A percentile compares a stretch with the other conserved stretches of the same genome.
Evolutionary conservation across 2,113 vertebrate genomes (phyloP).

Genomic region (Oryzias woworae): DNA sequence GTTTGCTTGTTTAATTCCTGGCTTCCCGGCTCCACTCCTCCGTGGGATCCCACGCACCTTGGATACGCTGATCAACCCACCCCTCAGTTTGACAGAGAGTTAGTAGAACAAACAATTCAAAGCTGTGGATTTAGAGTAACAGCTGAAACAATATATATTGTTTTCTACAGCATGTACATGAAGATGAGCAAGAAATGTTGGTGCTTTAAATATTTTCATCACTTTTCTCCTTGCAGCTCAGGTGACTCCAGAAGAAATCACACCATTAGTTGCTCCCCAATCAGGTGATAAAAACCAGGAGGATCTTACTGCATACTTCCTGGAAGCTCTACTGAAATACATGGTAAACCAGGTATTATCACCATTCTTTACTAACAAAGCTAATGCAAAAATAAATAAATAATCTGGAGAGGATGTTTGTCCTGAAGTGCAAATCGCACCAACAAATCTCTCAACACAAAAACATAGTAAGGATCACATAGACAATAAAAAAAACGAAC

Average conservation of each 20-base stretch:
- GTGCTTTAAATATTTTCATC: too few species aligned
- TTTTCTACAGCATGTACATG: neutral
- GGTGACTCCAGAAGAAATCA: slow-evolving; percentile 97
- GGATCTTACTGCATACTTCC: slow-evolving; percentile 96
- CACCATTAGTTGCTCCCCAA: slow-evolving; percentile 94
- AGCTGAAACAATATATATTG: neutral
- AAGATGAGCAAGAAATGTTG: too few species aligned
- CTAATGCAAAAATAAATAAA: slow-evolving; percentile 42
- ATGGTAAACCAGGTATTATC: slow-evolving; percentile 98
- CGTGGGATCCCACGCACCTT: slow-evolving; percentile 89
- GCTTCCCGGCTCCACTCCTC: slow-evolving; percentile 90
- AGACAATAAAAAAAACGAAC: too few species aligned
- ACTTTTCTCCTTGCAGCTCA: slow-evolving; percentile 79
- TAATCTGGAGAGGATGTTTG: too few species aligned
- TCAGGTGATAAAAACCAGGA: slow-evolving; percentile 99
- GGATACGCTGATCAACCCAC: slow-evolving; percentile 94
- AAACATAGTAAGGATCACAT: too few species aligned
- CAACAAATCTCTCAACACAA: too few species aligned
- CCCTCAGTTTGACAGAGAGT: slow-evolving; percentile 92
- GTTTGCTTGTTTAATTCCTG: slow-evolving; percentile 97
- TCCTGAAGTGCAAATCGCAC: too few species aligned
- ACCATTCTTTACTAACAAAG: slow-evolving; percentile 69
- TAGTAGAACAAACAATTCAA: slow-evolving; percentile 61
- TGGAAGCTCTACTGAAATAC: slow-evolving; percentile 98
- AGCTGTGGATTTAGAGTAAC: too few species aligned